A percentile compares a stretch with the other conserved stretches of the same genome.
phyloP scores from a whole-genome alignment of 2,797 vertebrate species.

The Phalanger gymnotis region DNA sequence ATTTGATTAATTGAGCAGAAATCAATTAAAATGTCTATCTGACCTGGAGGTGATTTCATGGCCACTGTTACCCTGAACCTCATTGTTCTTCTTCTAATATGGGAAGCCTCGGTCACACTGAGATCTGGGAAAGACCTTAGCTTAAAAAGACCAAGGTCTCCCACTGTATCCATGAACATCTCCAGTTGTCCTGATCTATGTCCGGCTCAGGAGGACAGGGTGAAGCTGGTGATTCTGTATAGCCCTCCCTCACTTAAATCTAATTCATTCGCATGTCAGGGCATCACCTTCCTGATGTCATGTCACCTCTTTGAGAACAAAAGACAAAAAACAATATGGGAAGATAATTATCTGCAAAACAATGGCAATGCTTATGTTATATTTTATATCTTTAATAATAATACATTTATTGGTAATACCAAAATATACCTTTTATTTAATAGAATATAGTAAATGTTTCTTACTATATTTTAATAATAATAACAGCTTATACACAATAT shows the following conservation, averaged over 20 bases:
- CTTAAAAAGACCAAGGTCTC: no score
- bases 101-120: no score
- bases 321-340: neutral
- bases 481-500: neutral
- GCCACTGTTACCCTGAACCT: neutral
- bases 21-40: neutral
- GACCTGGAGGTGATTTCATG: neutral
- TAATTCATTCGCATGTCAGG: no score
- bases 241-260: no score
- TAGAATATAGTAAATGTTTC: neutral
- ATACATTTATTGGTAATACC: neutral
- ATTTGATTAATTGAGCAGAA: neutral
- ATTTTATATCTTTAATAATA: neutral
- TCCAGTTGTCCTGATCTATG: no score
- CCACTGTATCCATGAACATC: no score
- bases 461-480: neutral
- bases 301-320: no score
- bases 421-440: neutral
- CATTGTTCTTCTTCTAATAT: neutral
- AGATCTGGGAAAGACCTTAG: no score
- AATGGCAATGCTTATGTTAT: neutral
- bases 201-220: no score
- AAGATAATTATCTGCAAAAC: neutral
- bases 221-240: no score
- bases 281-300: no score